A percentile compares a stretch with the other conserved stretches of the same genome.
Evolutionary conservation across 1,140 invertebrate species (phyloP).

Genomic region (Halesus radiatus): DNA sequence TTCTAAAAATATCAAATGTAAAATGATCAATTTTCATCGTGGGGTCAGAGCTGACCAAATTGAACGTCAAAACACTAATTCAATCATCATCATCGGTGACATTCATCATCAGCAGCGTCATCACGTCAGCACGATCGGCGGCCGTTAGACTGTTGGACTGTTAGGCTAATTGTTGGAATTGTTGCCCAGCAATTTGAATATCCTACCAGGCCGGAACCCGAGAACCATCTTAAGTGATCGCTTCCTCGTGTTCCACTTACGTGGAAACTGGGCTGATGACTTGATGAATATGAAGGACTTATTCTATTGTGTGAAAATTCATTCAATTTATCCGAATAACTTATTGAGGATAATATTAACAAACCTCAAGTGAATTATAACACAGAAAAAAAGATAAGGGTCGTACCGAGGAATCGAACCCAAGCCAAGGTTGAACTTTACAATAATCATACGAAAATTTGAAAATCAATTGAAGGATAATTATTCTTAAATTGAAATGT

Average conservation of each 20-base stretch:
- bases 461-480: no score
- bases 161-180: constrained; percentile 50
- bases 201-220: constrained; percentile 45
- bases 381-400: no score
- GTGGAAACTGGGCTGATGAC: no score
- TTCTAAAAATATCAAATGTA: not conserved
- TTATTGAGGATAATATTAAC: no score
- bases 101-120: constrained; percentile 22
- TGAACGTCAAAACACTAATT: constrained; percentile 22
- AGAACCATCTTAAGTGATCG: constrained; percentile 39
- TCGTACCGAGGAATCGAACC: no score
- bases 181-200: constrained; percentile 49
- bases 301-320: not conserved
- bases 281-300: no score
- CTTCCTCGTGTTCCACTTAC: constrained; percentile 43
- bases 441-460: no score
- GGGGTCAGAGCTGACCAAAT: not conserved
- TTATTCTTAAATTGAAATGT: no score
- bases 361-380: no score
- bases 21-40: not conserved
- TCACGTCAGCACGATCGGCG: not conserved
- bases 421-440: no score
- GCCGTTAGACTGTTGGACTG: not conserved
- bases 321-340: no score
- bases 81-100: constrained; percentile 44